Percentiles rank a stretch among this genome's conserved stretches.
Conservation (phyloP, 2,797 vertebrate species). For the Centroberyx gerrardi region DNA sequence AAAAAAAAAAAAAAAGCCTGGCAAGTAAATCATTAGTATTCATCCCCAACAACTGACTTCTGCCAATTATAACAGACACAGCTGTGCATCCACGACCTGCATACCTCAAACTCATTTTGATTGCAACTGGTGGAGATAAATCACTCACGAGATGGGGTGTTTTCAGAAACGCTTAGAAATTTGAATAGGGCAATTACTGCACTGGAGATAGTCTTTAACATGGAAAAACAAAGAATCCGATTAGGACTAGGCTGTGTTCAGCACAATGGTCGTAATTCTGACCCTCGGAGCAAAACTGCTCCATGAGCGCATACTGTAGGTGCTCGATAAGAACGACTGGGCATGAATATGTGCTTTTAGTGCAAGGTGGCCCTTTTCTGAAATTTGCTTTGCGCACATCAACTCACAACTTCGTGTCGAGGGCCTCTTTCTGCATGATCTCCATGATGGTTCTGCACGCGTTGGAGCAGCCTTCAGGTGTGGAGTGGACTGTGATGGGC, state of each 20-base stretch:
- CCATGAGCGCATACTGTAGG: too few species aligned
- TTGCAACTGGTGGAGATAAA: neutral
- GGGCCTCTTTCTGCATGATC: slow-evolving; percentile 99
- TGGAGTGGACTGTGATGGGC: slow-evolving; percentile 98
- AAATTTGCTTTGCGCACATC: neutral
- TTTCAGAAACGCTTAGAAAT: neutral
- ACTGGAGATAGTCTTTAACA: too few species aligned
- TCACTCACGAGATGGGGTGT: neutral
- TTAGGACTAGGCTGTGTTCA: neutral
- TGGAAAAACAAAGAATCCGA: neutral
- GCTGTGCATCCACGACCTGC: neutral
- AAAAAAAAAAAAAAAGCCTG: neutral
- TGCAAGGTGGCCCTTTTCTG: too few species aligned
- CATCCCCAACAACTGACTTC: neutral
- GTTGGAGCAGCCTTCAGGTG: slow-evolving; percentile 95
- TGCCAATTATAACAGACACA: neutral
- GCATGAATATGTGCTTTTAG: too few species aligned
- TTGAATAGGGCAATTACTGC: neutral
- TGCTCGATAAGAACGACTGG: too few species aligned
- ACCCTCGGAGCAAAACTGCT: neutral
- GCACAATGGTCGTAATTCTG: neutral
- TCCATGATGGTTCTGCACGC: slow-evolving; percentile 98
- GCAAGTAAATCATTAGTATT: neutral
- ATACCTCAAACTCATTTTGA: neutral
- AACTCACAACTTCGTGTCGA: slow-evolving; percentile 99